A percentile compares a stretch with the other conserved stretches of the same genome.
These are phyloP conservation scores for Cristatella mucedo DNA, from an alignment of 2,888 invertebrate species.

Conservation along the genomic window DNA sequence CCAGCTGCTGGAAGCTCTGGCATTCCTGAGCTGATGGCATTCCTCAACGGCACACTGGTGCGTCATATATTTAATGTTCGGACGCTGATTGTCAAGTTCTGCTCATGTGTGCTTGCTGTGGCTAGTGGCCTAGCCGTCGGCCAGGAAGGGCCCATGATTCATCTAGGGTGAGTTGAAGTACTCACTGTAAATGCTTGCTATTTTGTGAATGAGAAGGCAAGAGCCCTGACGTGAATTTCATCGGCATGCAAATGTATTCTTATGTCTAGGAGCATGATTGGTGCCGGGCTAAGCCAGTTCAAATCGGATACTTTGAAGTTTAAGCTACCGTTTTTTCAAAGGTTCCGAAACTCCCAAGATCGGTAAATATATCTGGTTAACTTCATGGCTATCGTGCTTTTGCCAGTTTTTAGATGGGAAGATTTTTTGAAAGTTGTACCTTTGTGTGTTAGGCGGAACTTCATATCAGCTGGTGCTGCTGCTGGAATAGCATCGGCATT, in stretches of 20 bases:
- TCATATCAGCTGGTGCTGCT: slow-evolving; percentile 24
- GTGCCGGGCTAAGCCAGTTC: slow-evolving; percentile 18
- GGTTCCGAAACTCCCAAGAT: slow-evolving; percentile 19
- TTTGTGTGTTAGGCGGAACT: slow-evolving; percentile 15
- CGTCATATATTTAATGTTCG: slow-evolving; percentile 35
- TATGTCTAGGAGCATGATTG: slow-evolving; percentile 14
- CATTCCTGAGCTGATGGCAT: slow-evolving; percentile 38
- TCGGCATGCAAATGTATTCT: background rate
- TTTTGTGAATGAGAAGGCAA: background rate
- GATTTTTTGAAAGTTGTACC: no score
- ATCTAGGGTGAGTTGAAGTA: slow-evolving; percentile 29
- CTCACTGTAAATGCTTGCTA: background rate
- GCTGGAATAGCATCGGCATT: slow-evolving; percentile 32
- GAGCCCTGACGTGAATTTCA: background rate
- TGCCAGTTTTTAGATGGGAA: no score
- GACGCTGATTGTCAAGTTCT: slow-evolving; percentile 34
- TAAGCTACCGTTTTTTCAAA: slow-evolving; percentile 16
- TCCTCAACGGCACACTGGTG: slow-evolving; percentile 36
- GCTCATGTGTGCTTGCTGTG: slow-evolving; percentile 34
- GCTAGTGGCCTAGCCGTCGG: slow-evolving; percentile 40
- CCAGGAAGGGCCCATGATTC: slow-evolving; percentile 41
- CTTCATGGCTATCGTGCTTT: no score
- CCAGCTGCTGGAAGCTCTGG: slow-evolving; percentile 33
- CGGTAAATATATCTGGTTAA: slow-evolving; percentile 13
- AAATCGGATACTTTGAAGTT: slow-evolving; percentile 15